These are phyloP conservation scores for Petroica traversi DNA, from an alignment of 2,113 vertebrate genomes.

Conservation along the genomic window DNA sequence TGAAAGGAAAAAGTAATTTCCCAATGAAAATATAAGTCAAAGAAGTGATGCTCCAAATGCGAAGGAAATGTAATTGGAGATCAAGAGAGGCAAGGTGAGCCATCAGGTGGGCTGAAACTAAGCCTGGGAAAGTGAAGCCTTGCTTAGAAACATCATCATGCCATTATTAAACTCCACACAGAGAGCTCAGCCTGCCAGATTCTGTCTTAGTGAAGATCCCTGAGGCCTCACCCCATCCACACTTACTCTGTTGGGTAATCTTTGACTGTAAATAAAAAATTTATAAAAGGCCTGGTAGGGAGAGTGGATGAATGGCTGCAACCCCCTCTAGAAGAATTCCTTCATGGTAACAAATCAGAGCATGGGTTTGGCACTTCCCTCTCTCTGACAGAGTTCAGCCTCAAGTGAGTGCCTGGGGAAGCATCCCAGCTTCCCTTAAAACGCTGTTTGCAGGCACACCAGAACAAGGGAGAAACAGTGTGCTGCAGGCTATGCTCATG, in stretches of 20 bases:
- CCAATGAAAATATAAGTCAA: neutral
- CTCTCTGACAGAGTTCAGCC: neutral
- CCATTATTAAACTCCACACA: neutral
- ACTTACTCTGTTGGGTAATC: neutral
- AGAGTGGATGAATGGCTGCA: neutral
- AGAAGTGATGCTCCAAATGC: accelerated
- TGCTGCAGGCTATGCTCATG: neutral
- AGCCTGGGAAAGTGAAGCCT: neutral
- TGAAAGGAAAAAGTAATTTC: neutral
- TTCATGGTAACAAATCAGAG: neutral
- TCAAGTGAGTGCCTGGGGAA: neutral
- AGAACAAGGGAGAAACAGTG: neutral
- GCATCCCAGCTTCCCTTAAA: neutral
- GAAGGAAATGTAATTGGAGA: neutral
- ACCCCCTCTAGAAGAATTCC: neutral
- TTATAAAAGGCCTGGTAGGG: neutral
- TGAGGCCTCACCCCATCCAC: neutral
- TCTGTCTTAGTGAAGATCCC: neutral
- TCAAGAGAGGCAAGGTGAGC: neutral
- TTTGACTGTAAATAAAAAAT: neutral
- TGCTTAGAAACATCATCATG: neutral
- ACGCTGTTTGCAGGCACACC: neutral
- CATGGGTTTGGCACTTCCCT: neutral
- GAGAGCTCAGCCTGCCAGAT: neutral
- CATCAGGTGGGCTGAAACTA: neutral